Base-by-base conservation (phyloP, 2,888 invertebrate species). In the Drosophila trichaetosa region DNA sequence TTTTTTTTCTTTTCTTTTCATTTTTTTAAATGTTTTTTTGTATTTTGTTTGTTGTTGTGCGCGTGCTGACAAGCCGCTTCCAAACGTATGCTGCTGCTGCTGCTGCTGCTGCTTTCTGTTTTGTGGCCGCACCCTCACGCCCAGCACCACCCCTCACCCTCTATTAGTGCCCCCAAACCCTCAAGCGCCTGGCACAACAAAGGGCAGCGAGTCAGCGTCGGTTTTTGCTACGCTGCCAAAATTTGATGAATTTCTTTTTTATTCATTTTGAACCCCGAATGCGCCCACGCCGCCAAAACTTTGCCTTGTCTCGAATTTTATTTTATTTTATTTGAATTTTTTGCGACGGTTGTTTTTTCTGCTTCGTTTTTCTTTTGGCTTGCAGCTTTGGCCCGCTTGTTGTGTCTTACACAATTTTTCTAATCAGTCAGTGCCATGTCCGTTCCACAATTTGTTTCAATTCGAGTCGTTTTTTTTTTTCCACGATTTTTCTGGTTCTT, bases 241-340 rank as follows among this genome's bases (percentile, higher is more conserved):
- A 82, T 89, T 86, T 86, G 87, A 89, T 89, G 87, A 89, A 87
- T 86, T 89, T 80, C 82, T 82, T 87, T 89, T 89, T 89, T 84
- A 88, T 88, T 85, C 80, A 83, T 88, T 84, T 82, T 46, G 53
- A 46, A n/a, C 42, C 49, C 49, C 46, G 33, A 42, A 29, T 16
- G 46, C 38, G 24, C 51, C 34, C 33, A 18, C 46, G 2, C 42
- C 11, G 21, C 34, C 21, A 10, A 68, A 74, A 73, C 68, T 71
- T 75, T 68, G 56, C 60, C 73, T 53, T 65, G 54, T 27, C 59
- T 51, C 33, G 64, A 18, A 36, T 71, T 71, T 61, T 57, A 64
- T 71, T 76, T 59, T 64, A 63, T 71, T 59, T 63, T 38, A 58
- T 60, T 70, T 70, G 16, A 27, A 56, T 60, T 61, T 58, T 56